Evolutionary conservation across 2,888 invertebrate species (phyloP).

Genomic region (Allacma fusca): DNA sequence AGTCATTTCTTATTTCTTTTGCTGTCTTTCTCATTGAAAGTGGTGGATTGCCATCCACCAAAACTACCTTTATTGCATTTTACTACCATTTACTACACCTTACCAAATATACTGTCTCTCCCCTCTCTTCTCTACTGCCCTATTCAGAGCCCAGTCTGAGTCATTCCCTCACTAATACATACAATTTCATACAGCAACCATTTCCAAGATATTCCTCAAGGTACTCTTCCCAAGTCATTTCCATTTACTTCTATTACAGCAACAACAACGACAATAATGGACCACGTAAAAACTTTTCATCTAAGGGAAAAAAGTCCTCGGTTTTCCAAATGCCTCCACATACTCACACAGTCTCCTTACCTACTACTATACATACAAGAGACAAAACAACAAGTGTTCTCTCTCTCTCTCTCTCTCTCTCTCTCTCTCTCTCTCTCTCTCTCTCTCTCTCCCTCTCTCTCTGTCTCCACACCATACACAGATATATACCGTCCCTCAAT

Average conservation of each 20-base stretch:
- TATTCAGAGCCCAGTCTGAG: not conserved
- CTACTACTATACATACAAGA: not conserved
- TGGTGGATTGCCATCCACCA: constrained; percentile 21
- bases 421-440: too few relatives aligned
- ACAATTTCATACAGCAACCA: not conserved
- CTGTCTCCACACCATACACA: too few relatives aligned
- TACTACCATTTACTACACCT: constrained; percentile 17
- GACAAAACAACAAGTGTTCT: constrained; percentile 18
- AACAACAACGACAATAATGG: constrained; percentile 6
- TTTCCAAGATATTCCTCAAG: not conserved
- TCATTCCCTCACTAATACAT: constrained; percentile 8
- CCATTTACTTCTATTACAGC: not conserved
- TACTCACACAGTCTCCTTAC: not conserved
- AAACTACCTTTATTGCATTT: constrained; percentile 20
- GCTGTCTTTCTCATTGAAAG: constrained; percentile 40
- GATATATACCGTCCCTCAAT: not conserved
- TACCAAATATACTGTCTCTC: constrained; percentile 20
- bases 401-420: too few relatives aligned
- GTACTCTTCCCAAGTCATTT: constrained; percentile 7
- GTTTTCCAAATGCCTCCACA: constrained; percentile 4
- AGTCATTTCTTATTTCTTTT: constrained; percentile 21
- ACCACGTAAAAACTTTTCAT: constrained; percentile 15
- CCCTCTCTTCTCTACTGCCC: not conserved
- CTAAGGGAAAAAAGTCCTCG: constrained; percentile 14
- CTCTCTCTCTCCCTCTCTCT: too few relatives aligned